A percentile compares a stretch with the other conserved stretches of the same genome.
Evolutionary conservation across 2,797 vertebrate genomes (phyloP).

Genomic region (Parauchenoglanis ngamensis): DNA sequence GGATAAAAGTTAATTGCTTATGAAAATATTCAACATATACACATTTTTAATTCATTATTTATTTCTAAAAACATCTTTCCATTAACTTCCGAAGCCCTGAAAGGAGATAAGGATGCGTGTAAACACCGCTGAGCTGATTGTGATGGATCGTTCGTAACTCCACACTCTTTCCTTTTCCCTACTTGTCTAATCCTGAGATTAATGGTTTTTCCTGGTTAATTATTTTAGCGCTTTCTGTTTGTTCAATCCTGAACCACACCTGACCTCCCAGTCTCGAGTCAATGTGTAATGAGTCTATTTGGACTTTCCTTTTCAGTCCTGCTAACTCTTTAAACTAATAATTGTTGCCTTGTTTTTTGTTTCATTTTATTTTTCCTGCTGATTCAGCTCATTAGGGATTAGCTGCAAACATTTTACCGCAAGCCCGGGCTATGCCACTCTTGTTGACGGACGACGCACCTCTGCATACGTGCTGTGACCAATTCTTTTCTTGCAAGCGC

Average conservation of each 20-base stretch:
- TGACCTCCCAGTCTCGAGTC: slow-evolving; percentile 68
- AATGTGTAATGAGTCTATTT: slow-evolving; percentile 73
- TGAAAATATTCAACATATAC: neutral
- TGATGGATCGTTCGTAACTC: slow-evolving; percentile 66
- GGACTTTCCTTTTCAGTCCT: slow-evolving; percentile 66
- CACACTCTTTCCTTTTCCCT: slow-evolving; percentile 58
- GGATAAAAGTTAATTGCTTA: neutral
- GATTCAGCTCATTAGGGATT: slow-evolving; percentile 75
- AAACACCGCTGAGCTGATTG: slow-evolving; percentile 24
- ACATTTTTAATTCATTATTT: neutral
- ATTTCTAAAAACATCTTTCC: neutral
- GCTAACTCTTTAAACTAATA: slow-evolving; percentile 69
- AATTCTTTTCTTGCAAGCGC: slow-evolving; percentile 47
- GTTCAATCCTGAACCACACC: slow-evolving; percentile 68
- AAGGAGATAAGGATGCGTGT: neutral
- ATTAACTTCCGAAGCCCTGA: neutral
- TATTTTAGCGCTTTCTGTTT: slow-evolving; percentile 68
- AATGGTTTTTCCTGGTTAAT: slow-evolving; percentile 78
- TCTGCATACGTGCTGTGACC: slow-evolving; percentile 61
- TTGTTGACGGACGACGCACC: slow-evolving; percentile 67
- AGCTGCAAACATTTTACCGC: slow-evolving; percentile 65
- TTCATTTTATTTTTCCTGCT: slow-evolving; percentile 73
- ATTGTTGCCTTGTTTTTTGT: slow-evolving; percentile 67
- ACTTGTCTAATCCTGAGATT: slow-evolving; percentile 72
- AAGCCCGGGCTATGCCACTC: slow-evolving; percentile 69